Evolutionary conservation across 2,113 vertebrate species (phyloP).

Genomic region (Empidonax traillii): DNA sequence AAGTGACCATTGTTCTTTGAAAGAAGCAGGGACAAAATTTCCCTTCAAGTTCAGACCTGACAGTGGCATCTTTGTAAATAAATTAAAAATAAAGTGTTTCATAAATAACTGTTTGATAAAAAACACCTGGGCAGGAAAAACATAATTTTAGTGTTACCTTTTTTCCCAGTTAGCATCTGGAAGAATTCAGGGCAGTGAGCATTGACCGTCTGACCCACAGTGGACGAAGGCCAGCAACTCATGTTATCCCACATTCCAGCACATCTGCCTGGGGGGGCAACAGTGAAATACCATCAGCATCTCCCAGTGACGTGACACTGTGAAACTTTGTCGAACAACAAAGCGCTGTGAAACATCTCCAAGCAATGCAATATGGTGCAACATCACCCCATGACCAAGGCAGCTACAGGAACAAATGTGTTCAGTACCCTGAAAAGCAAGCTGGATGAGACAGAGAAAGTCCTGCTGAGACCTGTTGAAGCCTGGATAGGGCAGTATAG

Average conservation of each 20-base stretch:
- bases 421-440: not conserved
- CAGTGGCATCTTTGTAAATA: not conserved
- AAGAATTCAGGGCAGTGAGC: conserved; percentile 84
- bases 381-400: not conserved
- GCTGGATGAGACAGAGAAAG: not conserved
- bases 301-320: not conserved
- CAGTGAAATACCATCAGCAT: not conserved
- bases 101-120: not conserved
- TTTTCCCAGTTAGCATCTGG: conserved; percentile 72
- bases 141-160: conserved; percentile 64
- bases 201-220: conserved; percentile 76
- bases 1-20: not conserved
- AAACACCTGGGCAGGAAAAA: not conserved
- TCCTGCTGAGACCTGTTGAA: not conserved
- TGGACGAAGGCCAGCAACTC: conserved; percentile 87
- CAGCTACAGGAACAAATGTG: not conserved
- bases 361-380: not conserved
- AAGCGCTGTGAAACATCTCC: not conserved
- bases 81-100: not conserved
- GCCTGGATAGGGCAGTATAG: not conserved
- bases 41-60: not conserved
- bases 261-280: conserved; percentile 63
- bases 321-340: not conserved
- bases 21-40: not conserved
- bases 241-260: conserved; percentile 86